A percentile compares a stretch with the other conserved stretches of the same genome.
Conservation (phyloP, 2,888 invertebrate genomes). For the Caenorhabditis wallacei region DNA sequence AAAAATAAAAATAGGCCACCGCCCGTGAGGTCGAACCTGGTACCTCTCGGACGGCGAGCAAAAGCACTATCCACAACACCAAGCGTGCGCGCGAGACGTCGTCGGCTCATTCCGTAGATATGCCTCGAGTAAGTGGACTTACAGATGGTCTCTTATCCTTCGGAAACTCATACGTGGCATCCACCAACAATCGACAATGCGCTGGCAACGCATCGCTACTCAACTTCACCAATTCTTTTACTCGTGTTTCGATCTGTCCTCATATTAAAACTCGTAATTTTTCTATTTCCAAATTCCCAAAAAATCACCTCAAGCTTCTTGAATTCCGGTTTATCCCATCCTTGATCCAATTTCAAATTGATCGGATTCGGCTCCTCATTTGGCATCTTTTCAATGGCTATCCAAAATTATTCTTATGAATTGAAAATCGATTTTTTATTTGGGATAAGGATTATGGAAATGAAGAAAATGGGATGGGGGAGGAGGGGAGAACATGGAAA, state of each 20-base stretch:
- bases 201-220: background rate
- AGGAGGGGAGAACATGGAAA: background rate
- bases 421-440: slow-evolving; percentile 23
- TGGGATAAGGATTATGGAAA: background rate
- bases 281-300: too few species aligned
- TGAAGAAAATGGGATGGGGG: background rate
- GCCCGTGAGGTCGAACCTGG: too few species aligned
- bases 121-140: too few species aligned
- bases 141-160: slow-evolving; percentile 12
- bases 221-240: background rate
- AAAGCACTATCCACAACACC: too few species aligned
- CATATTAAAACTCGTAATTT: too few species aligned
- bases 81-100: too few species aligned
- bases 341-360: background rate
- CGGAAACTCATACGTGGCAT: slow-evolving; percentile 17
- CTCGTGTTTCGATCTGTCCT: slow-evolving; percentile 22
- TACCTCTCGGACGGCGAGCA: too few species aligned
- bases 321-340: slow-evolving; percentile 14
- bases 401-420: slow-evolving; percentile 27
- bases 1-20: too few species aligned
- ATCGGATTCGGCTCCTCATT: slow-evolving; percentile 2
- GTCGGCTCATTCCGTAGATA: too few species aligned
- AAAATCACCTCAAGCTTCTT: slow-evolving; percentile 12
- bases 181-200: background rate
- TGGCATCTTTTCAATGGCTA: slow-evolving; percentile 35